phyloP scores from a whole-genome alignment of 2,113 vertebrate species.

The Notechis scutatus region DNA sequence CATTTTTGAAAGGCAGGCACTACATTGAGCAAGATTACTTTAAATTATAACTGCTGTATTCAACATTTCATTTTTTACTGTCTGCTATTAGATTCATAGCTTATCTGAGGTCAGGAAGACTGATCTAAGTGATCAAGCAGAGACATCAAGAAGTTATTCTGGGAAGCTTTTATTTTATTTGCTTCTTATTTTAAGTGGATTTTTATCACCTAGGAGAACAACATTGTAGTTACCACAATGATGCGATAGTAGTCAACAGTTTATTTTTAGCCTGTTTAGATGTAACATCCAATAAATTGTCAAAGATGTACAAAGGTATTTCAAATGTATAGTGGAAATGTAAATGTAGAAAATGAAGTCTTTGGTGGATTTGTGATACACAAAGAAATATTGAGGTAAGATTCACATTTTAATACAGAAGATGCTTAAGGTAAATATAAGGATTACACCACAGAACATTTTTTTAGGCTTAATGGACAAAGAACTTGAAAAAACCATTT shows the following conservation, averaged over 20 bases:
- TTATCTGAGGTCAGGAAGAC: neutral
- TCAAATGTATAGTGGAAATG: neutral
- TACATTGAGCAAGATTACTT: neutral
- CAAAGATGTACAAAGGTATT: neutral
- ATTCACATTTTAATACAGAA: neutral
- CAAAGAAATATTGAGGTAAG: neutral
- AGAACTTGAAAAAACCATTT: neutral
- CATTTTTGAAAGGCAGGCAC: neutral
- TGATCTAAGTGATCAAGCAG: neutral
- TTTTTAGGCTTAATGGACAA: neutral
- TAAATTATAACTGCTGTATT: neutral
- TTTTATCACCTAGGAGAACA: neutral
- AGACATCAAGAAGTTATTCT: neutral
- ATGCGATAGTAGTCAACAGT: neutral
- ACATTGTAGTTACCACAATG: neutral
- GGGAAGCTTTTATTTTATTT: neutral
- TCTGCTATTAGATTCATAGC: neutral
- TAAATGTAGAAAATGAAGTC: neutral
- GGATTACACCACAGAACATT: neutral
- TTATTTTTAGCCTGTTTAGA: neutral
- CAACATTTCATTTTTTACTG: neutral
- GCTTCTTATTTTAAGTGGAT: neutral
- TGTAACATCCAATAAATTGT: neutral
- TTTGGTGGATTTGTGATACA: neutral
- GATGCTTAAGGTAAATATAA: neutral